A percentile compares a stretch with the other conserved stretches of the same genome.
Conservation (phyloP, 1,140 invertebrate species). For the Tribolium castaneum region DNA sequence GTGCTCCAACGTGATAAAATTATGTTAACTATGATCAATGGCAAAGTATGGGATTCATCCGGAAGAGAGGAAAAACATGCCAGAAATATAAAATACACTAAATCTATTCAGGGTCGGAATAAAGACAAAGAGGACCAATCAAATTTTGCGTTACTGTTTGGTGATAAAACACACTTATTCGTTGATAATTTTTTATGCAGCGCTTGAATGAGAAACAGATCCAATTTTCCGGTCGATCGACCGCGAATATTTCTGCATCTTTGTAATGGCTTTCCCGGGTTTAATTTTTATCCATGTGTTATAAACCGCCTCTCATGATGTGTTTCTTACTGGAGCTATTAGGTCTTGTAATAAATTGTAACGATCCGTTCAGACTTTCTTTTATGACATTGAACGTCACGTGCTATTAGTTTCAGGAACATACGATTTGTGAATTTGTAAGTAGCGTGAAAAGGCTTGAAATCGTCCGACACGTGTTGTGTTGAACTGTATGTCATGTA, state of each 20-base stretch:
- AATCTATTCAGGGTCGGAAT: neutral
- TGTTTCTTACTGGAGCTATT: neutral
- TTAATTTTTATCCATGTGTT: neutral
- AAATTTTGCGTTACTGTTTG: too few species aligned
- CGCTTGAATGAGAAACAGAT: neutral
- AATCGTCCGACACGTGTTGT: neutral
- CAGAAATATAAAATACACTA: conserved; percentile 5
- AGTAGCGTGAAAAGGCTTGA: too few species aligned
- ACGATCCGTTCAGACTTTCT: neutral
- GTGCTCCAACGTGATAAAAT: neutral
- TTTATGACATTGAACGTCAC: neutral
- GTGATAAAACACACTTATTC: too few species aligned
- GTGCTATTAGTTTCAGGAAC: neutral
- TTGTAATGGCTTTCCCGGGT: neutral
- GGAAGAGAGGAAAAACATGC: neutral
- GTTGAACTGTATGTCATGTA: conserved; percentile 23
- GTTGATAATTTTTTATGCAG: too few species aligned
- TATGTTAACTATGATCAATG: conserved; percentile 21
- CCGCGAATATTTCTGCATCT: neutral
- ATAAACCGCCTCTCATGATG: neutral
- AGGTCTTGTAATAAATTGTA: conserved; percentile 11
- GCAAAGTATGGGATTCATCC: neutral
- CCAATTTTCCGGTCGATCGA: neutral
- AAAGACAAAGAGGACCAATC: neutral
- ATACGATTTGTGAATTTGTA: too few species aligned